Conservation (phyloP, 2,888 invertebrate species). For the Stenotaenia linearis region DNA sequence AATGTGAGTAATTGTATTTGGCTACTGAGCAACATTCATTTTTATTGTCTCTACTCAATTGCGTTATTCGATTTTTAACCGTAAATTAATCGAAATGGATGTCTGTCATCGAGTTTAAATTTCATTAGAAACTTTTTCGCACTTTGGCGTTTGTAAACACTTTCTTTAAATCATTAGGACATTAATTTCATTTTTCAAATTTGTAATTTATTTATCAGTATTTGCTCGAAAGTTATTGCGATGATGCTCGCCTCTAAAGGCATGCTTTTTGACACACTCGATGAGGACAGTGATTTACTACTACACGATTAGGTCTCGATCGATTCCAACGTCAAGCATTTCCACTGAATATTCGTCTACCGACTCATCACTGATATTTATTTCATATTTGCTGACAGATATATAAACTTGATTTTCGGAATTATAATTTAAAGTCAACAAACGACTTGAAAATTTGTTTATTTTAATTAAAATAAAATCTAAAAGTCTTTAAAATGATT, state of each 20-base stretch:
- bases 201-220: not conserved
- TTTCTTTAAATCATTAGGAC: not conserved
- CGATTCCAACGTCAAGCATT: constrained; percentile 1
- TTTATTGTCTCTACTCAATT: not conserved
- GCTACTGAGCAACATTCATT: too few relatives aligned
- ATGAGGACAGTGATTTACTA: constrained; percentile 18
- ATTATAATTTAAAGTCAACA: too few relatives aligned
- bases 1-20: not conserved
- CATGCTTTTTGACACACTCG: constrained; percentile 12
- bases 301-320: constrained; percentile 21
- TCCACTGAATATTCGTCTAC: not conserved
- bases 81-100: too few relatives aligned
- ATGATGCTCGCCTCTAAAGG: constrained; percentile 6
- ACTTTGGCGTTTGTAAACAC: not conserved
- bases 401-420: too few relatives aligned
- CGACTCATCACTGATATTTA: not conserved
- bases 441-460: too few relatives aligned
- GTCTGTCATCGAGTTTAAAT: too few relatives aligned
- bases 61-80: too few relatives aligned
- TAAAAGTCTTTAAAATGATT: too few relatives aligned
- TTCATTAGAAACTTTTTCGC: not conserved
- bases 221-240: not conserved
- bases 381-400: not conserved
- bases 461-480: too few relatives aligned
- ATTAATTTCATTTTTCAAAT: not conserved